These are phyloP conservation scores for Hemicordylus capensis DNA, from an alignment of 2,113 vertebrate genomes.

Conservation along the genomic window DNA sequence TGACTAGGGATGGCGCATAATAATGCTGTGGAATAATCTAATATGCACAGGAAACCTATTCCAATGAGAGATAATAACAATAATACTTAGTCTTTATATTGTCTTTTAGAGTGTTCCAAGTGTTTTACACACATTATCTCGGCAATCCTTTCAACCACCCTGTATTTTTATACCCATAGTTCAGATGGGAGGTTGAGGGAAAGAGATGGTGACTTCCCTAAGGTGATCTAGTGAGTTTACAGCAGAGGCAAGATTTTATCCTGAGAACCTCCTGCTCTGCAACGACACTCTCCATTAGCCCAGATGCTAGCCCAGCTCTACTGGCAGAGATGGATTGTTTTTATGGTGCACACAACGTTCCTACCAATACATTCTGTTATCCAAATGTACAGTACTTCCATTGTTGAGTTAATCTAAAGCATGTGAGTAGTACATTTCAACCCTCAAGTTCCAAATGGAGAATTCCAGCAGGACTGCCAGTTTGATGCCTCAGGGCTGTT, in stretches of 20 bases:
- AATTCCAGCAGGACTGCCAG: neutral
- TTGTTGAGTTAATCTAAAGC: neutral
- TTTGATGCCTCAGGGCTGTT: neutral
- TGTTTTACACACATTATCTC: neutral
- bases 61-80: neutral
- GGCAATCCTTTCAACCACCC: neutral
- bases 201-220: neutral
- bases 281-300: too few species aligned
- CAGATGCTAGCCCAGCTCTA: neutral
- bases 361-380: neutral
- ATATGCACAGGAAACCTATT: neutral
- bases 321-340: neutral
- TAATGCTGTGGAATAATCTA: neutral
- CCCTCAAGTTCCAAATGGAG: neutral
- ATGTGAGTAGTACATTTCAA: neutral
- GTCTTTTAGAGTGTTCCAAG: neutral
- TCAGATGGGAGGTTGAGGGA: neutral
- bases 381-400: neutral
- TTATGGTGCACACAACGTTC: neutral
- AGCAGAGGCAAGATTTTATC: neutral
- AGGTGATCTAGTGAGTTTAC: neutral
- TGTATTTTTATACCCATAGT: neutral
- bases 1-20: conserved; percentile 4
- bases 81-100: neutral
- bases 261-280: too few species aligned